phyloP scores from a whole-genome alignment of 2,797 vertebrate genomes.

The Sphenodon punctatus region DNA sequence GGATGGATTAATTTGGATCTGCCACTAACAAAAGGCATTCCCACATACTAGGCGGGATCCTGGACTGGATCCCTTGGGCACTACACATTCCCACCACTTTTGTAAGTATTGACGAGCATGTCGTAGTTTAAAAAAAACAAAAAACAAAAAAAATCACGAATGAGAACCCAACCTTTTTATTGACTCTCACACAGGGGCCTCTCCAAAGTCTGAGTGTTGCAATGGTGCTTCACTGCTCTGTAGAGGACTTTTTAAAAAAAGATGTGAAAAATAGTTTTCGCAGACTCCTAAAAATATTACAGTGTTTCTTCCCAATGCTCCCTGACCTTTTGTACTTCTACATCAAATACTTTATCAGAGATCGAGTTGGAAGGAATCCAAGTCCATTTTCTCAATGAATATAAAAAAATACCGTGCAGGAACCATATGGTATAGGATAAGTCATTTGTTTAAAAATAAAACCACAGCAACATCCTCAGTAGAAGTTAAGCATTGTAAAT shows the following conservation, averaged over 20 bases:
- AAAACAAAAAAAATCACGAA: no score
- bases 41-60: no score
- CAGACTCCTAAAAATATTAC: not conserved
- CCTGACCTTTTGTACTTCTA: slow-evolving; percentile 19
- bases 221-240: not conserved
- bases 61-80: no score
- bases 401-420: not conserved
- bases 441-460: not conserved
- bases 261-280: not conserved
- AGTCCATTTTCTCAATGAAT: slow-evolving; percentile 16
- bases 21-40: no score
- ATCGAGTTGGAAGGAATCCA: slow-evolving; percentile 19
- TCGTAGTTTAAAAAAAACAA: no score
- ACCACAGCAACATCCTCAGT: not conserved
- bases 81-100: no score
- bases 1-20: no score
- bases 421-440: not conserved
- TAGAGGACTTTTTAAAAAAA: not conserved
- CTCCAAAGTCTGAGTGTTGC: not conserved
- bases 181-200: fast-evolving
- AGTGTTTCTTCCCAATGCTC: not conserved
- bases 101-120: no score
- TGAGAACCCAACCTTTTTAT: no score
- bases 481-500: not conserved
- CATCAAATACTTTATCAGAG: slow-evolving; percentile 15